Evolutionary conservation across 2,888 invertebrate genomes (phyloP), one percentile per base, ranked within the genome.

Genomic region (Unio pictorum): DNA sequence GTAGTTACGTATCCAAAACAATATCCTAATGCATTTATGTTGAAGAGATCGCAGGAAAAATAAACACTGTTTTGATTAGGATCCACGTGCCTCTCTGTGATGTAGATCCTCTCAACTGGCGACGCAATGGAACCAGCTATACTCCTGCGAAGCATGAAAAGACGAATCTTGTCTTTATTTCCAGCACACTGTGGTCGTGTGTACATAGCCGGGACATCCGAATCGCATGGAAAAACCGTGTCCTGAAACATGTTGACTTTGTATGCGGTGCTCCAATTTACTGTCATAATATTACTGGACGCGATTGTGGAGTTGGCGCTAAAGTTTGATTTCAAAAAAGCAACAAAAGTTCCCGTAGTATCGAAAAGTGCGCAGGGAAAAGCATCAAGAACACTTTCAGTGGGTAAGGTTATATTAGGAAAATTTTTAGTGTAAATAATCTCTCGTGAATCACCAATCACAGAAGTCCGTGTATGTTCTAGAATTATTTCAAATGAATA

Each of bases 1-100:
- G 82, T 76, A 23, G 82, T 86, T 64, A 87, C 84, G 67, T 86
- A 86, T 56, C 83, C 81, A 73, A 88, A 88, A 68, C 88, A 87
- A 72, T 86, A 87, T 4, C 85, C 86, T n/a, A 72, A 71, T 7
- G 82, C 82, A 7, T 73, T 66, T 20, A 75, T 71, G 58, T 84
- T 75, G 72, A 88, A 87, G n/a, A 76, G 62, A 26, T 66, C 58
- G 66, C 88, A 88, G 20, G 74, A 64, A 63, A 86, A 81, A 34
- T 69, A 62, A 57, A 84, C 71, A 30, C 69, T 73, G 1, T 74
- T 79, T 45, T 67, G 71, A 67, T 83, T 81, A 26, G 80, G 81
- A 64, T 80, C 71, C 1, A 79, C 83, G 15, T 69, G 69, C 59
- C 69, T 73, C 69, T 87, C 87, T 66, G 76, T 73, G 26, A 86